Evolutionary conservation across 2,797 vertebrate genomes (phyloP), one percentile per base, ranked within the genome.

Genomic region (Lutjanus campechanus): DNA sequence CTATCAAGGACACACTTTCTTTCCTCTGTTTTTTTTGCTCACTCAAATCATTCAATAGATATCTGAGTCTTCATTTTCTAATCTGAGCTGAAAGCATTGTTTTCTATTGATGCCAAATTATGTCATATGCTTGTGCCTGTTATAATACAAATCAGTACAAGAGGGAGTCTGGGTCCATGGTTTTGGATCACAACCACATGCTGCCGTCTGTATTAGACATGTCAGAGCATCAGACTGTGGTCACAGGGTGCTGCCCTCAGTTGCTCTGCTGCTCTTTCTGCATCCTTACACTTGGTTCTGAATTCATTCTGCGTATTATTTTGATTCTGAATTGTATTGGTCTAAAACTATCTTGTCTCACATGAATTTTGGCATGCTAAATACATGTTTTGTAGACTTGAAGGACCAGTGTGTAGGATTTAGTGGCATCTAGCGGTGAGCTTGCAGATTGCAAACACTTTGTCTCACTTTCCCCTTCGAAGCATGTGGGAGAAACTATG

Each of bases 131-230:
- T 54, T 70, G 55, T 13, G 75, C 17, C 69, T 85, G 44, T 81
- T 68, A 47, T 82, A 72, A 59, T 55, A 77, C 74, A 61, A 85
- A 73, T 41, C 82, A 69, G 11, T 77, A 83, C n/a, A 62, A 59
- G 15, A 81, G 86, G 51, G 76, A 83, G 76, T 85, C 82, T 68
- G 69, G 82, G 80, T 86, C 79, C 73, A 63, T 56, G 72, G 65
- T 86, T 79, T 79, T 89, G 85, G 79, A 91, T 73, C 40, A 84
- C 17, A 41, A 78, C 62, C 66, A 82, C 54, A 81, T 81, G 43
- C 83, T 79, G 61, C 66, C 78, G 50, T 56, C 77, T 51, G 77
- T 58, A 10, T 69, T 19, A 79, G 65, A 75, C 65, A 63, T 73
- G 73, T 76, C 77, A 73, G 55, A 72, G 60, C 43, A 47, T 82